Evolutionary conservation across 2,888 invertebrate genomes (phyloP).

Genomic region (Bugula neritina): DNA sequence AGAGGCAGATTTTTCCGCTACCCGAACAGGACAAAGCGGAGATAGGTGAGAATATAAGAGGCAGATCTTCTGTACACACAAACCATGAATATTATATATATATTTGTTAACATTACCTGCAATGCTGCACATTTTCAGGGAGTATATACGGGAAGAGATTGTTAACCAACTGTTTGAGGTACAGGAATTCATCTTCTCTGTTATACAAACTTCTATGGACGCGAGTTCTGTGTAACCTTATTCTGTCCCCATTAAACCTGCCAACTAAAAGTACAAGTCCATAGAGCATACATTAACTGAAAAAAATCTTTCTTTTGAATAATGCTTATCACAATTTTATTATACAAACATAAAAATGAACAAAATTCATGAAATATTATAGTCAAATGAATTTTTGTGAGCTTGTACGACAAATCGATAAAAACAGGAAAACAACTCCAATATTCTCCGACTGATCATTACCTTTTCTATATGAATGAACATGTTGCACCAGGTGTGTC

Average conservation of each 20-base stretch:
- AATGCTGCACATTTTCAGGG: slow-evolving; percentile 49
- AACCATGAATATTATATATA: too few species aligned
- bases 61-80: too few species aligned
- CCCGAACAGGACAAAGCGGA: too few species aligned
- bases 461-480: slow-evolving; percentile 22
- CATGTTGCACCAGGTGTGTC: slow-evolving; percentile 21
- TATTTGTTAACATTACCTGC: too few species aligned
- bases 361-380: too few species aligned
- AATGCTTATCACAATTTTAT: background rate
- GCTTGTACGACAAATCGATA: too few species aligned
- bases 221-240: slow-evolving; percentile 18
- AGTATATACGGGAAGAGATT: slow-evolving; percentile 51
- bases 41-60: too few species aligned
- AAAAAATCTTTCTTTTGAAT: background rate
- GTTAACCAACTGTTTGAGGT: slow-evolving; percentile 47
- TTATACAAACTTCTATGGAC: slow-evolving; percentile 51
- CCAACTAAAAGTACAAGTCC: too few species aligned
- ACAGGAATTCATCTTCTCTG: slow-evolving; percentile 50
- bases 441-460: background rate
- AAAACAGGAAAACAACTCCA: too few species aligned
- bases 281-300: too few species aligned
- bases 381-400: too few species aligned
- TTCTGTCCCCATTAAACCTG: slow-evolving; percentile 17
- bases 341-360: background rate
- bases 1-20: too few species aligned